phyloP scores from a whole-genome alignment of 2,797 vertebrate genomes.

The Antrozous pallidus region DNA sequence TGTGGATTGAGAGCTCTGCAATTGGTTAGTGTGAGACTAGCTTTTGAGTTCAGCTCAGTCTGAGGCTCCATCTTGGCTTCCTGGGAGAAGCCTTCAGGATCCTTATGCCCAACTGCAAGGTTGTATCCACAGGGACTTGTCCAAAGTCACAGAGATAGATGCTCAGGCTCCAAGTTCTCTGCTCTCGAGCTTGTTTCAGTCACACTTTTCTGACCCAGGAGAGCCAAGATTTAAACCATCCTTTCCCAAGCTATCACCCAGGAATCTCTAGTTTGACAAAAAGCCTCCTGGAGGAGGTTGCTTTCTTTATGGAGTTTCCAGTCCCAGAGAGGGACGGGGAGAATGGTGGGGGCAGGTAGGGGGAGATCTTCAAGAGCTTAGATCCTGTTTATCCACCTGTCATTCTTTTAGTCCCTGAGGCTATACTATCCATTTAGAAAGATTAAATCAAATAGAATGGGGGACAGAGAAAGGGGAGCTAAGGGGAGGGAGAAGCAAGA shows the following conservation, averaged over 20 bases:
- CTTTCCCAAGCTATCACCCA: background rate
- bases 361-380: conserved; percentile 21
- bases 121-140: background rate
- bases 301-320: background rate
- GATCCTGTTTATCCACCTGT: conserved; percentile 51
- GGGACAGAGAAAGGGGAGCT: background rate
- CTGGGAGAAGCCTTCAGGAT: background rate
- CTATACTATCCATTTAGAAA: conserved; percentile 68
- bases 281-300: background rate
- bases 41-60: background rate
- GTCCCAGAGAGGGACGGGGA: background rate
- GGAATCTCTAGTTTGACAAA: background rate
- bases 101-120: background rate
- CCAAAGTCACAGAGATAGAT: background rate
- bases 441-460: conserved; percentile 47
- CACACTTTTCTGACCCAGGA: background rate
- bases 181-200: background rate
- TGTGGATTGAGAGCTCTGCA: background rate
- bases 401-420: conserved; percentile 41
- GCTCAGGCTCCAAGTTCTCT: background rate
- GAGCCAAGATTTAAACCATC: background rate
- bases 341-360: background rate
- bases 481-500: background rate
- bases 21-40: background rate
- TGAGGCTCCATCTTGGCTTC: background rate